These are phyloP conservation scores for Phrynosoma blainvillii DNA, from an alignment of 2,113 vertebrate species.

Conservation along the genomic window DNA sequence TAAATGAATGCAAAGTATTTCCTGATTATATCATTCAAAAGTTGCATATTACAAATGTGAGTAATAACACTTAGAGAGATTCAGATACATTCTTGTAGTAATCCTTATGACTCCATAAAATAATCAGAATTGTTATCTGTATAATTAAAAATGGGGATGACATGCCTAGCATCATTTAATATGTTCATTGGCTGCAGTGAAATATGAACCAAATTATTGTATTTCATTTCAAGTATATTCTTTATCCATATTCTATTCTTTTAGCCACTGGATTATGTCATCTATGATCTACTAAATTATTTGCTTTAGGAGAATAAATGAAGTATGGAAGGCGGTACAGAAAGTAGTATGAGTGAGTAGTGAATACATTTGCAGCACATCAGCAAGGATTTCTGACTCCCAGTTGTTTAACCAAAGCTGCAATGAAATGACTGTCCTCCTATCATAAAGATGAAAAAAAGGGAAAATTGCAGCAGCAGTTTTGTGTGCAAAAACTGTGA, in stretches of 20 bases:
- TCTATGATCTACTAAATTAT: neutral
- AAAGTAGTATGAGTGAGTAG: too few species aligned
- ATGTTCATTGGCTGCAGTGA: neutral
- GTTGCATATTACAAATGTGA: conserved; percentile 85
- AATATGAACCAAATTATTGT: neutral
- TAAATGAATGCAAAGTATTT: conserved; percentile 81
- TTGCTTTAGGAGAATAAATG: neutral
- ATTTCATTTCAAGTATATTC: too few species aligned
- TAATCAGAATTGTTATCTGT: neutral
- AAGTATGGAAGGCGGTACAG: too few species aligned
- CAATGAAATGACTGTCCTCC: too few species aligned
- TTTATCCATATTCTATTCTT: neutral
- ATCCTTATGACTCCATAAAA: neutral
- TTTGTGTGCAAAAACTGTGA: too few species aligned
- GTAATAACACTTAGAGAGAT: conserved; percentile 43
- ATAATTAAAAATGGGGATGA: neutral
- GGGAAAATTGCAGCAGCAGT: too few species aligned
- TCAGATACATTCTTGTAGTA: too few species aligned
- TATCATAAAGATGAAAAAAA: too few species aligned
- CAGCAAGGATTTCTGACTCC: too few species aligned
- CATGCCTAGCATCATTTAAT: neutral
- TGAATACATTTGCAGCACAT: too few species aligned
- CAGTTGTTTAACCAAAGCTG: too few species aligned
- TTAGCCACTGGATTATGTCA: too few species aligned
- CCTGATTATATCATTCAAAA: conserved; percentile 93